Conservation (phyloP, 2,113 vertebrate species). For the Syngnathoides biaculeatus region DNA sequence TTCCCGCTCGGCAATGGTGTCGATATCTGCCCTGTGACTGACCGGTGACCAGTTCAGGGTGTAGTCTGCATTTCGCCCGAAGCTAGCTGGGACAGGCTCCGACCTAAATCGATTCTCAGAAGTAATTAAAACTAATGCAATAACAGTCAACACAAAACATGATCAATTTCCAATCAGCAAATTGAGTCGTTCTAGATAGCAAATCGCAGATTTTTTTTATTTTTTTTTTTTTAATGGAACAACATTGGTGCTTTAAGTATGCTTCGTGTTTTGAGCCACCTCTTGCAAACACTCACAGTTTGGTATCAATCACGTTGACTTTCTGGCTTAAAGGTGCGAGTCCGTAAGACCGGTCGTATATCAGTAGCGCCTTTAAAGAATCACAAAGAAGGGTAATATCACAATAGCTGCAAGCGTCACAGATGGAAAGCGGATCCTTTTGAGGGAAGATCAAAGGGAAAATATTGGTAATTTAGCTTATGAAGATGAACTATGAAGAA, state of each 20-base stretch:
- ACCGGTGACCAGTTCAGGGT: no score
- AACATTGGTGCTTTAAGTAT: not conserved
- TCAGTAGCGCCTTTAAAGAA: constrained; percentile 26
- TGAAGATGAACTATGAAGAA: not conserved
- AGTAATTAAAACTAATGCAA: constrained; percentile 22
- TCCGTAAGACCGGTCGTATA: constrained; percentile 24
- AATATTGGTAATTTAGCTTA: not conserved
- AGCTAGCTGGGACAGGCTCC: no score
- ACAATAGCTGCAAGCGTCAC: constrained; percentile 9
- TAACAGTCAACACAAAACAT: constrained; percentile 5
- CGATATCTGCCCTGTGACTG: no score
- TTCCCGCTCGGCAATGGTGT: no score
- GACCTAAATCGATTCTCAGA: constrained; percentile 14
- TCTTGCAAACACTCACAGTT: constrained; percentile 26
- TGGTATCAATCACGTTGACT: constrained; percentile 47
- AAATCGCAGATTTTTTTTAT: not conserved
- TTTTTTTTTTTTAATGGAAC: constrained; percentile 1
- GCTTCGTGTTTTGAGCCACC: constrained; percentile 21
- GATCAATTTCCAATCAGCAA: constrained; percentile 7
- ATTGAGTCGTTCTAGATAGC: not conserved
- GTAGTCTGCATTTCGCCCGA: no score
- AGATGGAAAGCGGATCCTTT: constrained; percentile 11
- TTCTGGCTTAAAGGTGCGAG: constrained; percentile 34
- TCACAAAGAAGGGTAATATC: constrained; percentile 13
- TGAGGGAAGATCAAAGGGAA: not conserved